Evolutionary conservation across 2,888 invertebrate genomes (phyloP).

Genomic region (Troglohyphantes excavatus): DNA sequence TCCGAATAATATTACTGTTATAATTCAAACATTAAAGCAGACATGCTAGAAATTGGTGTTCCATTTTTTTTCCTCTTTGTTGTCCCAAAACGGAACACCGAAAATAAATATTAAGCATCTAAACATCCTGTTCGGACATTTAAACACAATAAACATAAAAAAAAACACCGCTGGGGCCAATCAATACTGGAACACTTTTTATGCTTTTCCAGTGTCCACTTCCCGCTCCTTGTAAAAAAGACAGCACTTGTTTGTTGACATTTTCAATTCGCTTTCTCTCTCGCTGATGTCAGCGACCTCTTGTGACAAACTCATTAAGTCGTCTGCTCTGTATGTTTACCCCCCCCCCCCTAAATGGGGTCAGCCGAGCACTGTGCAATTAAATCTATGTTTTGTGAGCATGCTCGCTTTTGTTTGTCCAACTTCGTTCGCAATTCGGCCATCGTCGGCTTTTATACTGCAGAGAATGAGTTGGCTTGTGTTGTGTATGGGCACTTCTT

Average conservation of each 20-base stretch:
- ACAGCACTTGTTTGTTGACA: background rate
- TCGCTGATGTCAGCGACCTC: conserved; percentile 28
- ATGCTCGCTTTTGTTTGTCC: conserved; percentile 3
- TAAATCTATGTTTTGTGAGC: conserved; percentile 6
- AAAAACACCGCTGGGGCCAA: too few species aligned
- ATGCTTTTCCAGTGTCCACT: background rate
- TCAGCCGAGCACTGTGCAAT: conserved; percentile 8
- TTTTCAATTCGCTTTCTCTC: background rate
- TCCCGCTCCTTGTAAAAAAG: background rate
- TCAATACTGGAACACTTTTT: background rate
- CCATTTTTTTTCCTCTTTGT: too few species aligned
- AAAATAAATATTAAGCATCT: too few species aligned
- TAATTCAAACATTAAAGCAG: too few species aligned
- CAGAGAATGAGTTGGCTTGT: background rate
- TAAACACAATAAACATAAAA: too few species aligned
- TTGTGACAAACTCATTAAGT: conserved; percentile 21
- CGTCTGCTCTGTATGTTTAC: background rate
- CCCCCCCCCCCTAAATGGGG: conserved; percentile 4
- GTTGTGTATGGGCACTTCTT: background rate
- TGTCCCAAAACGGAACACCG: too few species aligned
- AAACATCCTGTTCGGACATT: too few species aligned
- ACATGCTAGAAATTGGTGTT: too few species aligned
- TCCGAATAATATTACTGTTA: too few species aligned
- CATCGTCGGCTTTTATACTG: background rate
- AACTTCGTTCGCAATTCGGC: background rate